Percentiles rank a stretch among this genome's conserved stretches.
Evolutionary conservation across 2,888 invertebrate species (phyloP).

Genomic region (Spodoptera picta): DNA sequence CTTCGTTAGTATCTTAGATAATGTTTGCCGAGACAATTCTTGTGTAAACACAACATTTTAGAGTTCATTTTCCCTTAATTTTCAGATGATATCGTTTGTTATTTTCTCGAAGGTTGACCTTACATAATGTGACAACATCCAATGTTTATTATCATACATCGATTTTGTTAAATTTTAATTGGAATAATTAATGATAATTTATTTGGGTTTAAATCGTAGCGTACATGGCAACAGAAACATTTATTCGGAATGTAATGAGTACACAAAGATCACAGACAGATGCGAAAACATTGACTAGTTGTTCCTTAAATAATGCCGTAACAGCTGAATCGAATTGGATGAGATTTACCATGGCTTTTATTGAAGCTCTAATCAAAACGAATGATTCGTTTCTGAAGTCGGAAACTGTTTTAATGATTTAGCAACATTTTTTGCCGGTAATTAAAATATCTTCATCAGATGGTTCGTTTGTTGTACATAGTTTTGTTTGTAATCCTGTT

Average conservation of each 20-base stretch:
- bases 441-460: slow-evolving; percentile 1
- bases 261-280: slow-evolving; percentile 17
- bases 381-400: slow-evolving; percentile 13
- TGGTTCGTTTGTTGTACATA: slow-evolving; percentile 7
- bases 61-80: slow-evolving; percentile 12
- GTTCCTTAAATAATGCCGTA: slow-evolving; percentile 11
- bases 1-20: slow-evolving; percentile 43
- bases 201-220: slow-evolving; percentile 12
- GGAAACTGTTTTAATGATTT: slow-evolving; percentile 7
- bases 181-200: slow-evolving; percentile 7
- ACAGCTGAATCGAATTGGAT: slow-evolving; percentile 33
- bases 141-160: slow-evolving; percentile 18
- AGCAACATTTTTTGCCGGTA: slow-evolving; percentile 15
- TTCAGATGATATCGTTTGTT: slow-evolving; percentile 19
- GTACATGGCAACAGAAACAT: slow-evolving; percentile 4
- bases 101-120: slow-evolving; percentile 28
- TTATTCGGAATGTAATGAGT: slow-evolving; percentile 18
- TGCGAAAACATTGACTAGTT: slow-evolving; percentile 15
- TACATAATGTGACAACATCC: slow-evolving; percentile 12
- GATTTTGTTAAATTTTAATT: slow-evolving; percentile 20
- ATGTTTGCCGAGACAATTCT: slow-evolving; percentile 47
- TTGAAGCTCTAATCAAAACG: slow-evolving; percentile 9
- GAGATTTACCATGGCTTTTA: slow-evolving; percentile 30
- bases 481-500: slow-evolving; percentile 9
- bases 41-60: slow-evolving; percentile 48